Base-by-base conservation (phyloP, 2,113 vertebrate species). In the Todiramphus saurophagus region DNA sequence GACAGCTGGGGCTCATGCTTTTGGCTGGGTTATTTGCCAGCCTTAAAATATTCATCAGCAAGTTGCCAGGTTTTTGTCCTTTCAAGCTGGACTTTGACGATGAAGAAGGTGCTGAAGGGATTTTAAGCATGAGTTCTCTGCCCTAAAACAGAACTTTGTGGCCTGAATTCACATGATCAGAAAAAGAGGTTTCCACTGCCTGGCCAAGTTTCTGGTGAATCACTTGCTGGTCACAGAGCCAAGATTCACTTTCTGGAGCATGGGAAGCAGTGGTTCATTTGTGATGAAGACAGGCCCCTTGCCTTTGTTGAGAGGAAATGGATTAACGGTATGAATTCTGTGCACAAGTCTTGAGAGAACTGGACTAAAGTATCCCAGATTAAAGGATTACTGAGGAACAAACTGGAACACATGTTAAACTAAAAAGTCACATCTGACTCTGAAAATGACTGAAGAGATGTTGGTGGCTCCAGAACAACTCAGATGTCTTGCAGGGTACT, bases 1-100 rank as follows among this genome's bases (percentile, higher is more conserved):
- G 96, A 97, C 96, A 97, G 95, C 92, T 97, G 97, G 78, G 78
- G 66, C 68, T 93, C 83, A 59, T 92, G 95, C 92, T 95, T 98
- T 96, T 92, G 90, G 90, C 85, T 95, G 79, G 87, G 70, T 96
- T 90, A 93, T 87, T 77, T 89, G 76, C 92, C 92, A 97, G 85
- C 70, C 73, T 93, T 92, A 90, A 95, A 97, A 96, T 95, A 96
- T 87, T 96, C 84, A 93, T 90, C 73, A 88, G 64, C 2, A 10
- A 91, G 66, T 95, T 93, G 90, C 93, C 95, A 96, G 84, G 70
- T 78, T 96, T 94, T 93, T 91, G 90, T 95, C 86, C 73, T 93
- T 94, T 94, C 83, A 92, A 83, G 94, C 0, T 88, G 73, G 94
- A 78, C 50, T 73, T 80, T 73, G 94, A 90, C 0, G 13, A 94